Conservation (phyloP, 2,113 vertebrate species). For the Hirundichthys speculiger region DNA sequence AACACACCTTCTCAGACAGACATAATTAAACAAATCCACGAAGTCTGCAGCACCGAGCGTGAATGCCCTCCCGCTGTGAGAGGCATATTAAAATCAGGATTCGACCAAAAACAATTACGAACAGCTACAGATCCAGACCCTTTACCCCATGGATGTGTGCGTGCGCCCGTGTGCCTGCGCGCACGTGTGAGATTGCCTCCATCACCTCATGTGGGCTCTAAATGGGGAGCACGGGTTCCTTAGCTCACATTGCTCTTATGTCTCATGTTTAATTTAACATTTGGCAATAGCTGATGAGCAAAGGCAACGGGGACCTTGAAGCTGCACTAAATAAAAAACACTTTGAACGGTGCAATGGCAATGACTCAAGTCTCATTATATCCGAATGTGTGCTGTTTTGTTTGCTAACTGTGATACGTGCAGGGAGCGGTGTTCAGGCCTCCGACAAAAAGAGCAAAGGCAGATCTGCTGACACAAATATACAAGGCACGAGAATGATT, state of each 20-base stretch:
- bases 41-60: conserved; percentile 54
- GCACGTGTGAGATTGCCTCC: conserved; percentile 19
- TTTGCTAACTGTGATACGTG: conserved; percentile 42
- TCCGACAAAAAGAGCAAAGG: conserved; percentile 34
- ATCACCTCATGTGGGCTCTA: conserved; percentile 41
- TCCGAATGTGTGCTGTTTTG: conserved; percentile 46
- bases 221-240: conserved; percentile 42
- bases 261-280: conserved; percentile 65
- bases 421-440: conserved; percentile 53
- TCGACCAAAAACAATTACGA: conserved; percentile 73
- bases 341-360: conserved; percentile 56
- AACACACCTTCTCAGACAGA: conserved; percentile 36
- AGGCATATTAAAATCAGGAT: conserved; percentile 75
- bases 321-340: conserved; percentile 63
- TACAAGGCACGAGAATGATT: conserved; percentile 30
- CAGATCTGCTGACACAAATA: conserved; percentile 44
- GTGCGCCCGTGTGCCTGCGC: conserved; percentile 1
- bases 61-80: conserved; percentile 63
- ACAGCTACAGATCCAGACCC: conserved; percentile 56
- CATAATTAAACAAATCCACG: conserved; percentile 71
- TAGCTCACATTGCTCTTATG: conserved; percentile 52
- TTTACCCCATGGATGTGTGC: conserved; percentile 2
- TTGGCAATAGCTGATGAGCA: conserved; percentile 53
- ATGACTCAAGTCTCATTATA: conserved; percentile 62
- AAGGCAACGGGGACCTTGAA: conserved; percentile 59